A percentile compares a stretch with the other conserved stretches of the same genome.
Evolutionary conservation across 1,140 invertebrate species (phyloP).

Genomic region (Dreissena rostriformis): DNA sequence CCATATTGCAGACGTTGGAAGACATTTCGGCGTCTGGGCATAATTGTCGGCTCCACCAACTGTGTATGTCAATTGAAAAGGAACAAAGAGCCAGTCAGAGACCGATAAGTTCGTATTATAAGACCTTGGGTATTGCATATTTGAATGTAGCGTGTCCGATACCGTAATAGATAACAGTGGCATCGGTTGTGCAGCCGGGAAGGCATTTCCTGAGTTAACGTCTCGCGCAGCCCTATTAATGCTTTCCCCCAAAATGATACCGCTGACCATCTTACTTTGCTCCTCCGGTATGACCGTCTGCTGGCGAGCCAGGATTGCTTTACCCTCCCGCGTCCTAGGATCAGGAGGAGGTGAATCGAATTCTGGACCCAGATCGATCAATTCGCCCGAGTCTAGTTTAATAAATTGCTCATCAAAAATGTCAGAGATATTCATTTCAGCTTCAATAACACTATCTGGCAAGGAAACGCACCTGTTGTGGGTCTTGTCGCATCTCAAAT

Average conservation of each 20-base stretch:
- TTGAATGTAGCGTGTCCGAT: too few species aligned
- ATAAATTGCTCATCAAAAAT: background rate
- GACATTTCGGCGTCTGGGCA: background rate
- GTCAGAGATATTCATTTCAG: too few species aligned
- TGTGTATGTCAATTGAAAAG: background rate
- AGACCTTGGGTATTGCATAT: too few species aligned
- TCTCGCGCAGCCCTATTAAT: background rate
- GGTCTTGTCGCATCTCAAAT: slow-evolving; percentile 21
- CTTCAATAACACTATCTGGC: too few species aligned
- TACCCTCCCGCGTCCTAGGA: slow-evolving; percentile 24
- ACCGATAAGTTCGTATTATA: too few species aligned
- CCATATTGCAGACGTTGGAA: background rate
- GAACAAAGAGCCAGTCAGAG: slow-evolving; percentile 16
- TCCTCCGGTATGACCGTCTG: background rate
- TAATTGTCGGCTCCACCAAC: background rate
- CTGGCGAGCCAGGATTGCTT: background rate
- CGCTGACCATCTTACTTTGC: background rate
- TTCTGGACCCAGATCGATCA: slow-evolving; percentile 21
- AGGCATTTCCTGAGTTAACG: background rate
- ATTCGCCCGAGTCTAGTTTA: too few species aligned
- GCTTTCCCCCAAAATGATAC: too few species aligned
- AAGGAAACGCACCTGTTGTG: slow-evolving; percentile 34
- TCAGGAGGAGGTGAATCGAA: slow-evolving; percentile 46
- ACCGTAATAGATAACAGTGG: background rate
- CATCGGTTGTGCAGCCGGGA: background rate